Conservation (phyloP, 2,113 vertebrate species). For the Kobus ellipsiprymnus region DNA sequence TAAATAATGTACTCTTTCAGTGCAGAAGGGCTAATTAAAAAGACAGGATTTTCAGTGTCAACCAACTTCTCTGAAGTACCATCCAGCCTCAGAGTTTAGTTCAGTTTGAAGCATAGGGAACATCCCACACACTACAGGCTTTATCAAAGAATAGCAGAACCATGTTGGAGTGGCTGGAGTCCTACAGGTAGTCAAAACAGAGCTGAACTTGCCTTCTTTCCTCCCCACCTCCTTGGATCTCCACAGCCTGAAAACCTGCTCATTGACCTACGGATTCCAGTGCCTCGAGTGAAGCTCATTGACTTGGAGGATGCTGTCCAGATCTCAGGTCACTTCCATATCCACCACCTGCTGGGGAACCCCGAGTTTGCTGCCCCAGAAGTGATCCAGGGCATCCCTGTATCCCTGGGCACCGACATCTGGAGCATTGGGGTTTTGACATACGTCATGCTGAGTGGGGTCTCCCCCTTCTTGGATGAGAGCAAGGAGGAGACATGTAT, state of each 20-base stretch:
- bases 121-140: background rate
- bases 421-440: constrained; percentile 96
- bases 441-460: constrained; percentile 95
- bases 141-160: background rate
- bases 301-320: constrained; percentile 96
- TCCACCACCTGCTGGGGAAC: constrained; percentile 94
- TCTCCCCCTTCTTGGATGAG: constrained; percentile 97
- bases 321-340: constrained; percentile 91
- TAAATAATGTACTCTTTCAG: background rate
- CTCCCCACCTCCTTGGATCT: background rate
- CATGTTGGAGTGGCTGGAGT: background rate
- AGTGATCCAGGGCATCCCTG: constrained; percentile 93
- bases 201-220: constrained; percentile 23
- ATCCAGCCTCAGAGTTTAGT: background rate
- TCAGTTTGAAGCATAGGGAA: background rate
- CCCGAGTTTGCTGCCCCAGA: constrained; percentile 97
- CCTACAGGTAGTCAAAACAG: background rate
- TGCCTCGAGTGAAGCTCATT: constrained; percentile 92
- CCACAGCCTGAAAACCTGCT: constrained; percentile 96
- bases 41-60: background rate
- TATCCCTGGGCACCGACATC: constrained; percentile 92
- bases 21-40: background rate
- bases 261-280: constrained; percentile 89
- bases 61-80: background rate
- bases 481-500: constrained; percentile 97